A percentile compares a stretch with the other conserved stretches of the same genome.
phyloP scores from a whole-genome alignment of 2,113 vertebrate genomes.

The Anolis sagrei region DNA sequence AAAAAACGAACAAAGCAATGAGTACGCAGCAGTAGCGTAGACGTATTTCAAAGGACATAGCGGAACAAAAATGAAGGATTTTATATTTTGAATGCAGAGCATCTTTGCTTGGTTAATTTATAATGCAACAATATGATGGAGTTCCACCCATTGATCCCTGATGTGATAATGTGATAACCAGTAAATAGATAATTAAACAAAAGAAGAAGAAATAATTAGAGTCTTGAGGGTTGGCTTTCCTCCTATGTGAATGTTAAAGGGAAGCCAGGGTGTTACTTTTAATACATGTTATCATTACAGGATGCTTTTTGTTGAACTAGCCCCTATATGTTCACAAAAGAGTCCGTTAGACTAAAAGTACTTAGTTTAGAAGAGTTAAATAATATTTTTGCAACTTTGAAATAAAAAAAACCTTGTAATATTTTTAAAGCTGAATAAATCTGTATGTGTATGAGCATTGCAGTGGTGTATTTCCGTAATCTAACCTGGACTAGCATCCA shows the following conservation, averaged over 20 bases:
- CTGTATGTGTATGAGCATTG: slow-evolving; percentile 41
- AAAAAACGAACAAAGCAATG: slow-evolving; percentile 67
- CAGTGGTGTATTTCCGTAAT: slow-evolving; percentile 40
- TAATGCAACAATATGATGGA: slow-evolving; percentile 31
- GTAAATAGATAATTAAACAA: slow-evolving; percentile 45
- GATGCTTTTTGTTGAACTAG: slow-evolving; percentile 26
- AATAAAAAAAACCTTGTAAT: slow-evolving; percentile 26
- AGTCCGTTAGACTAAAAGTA: slow-evolving; percentile 7
- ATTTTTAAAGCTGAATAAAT: slow-evolving; percentile 64
- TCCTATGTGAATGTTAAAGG: neutral
- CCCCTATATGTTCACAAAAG: slow-evolving; percentile 29
- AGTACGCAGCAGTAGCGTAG: slow-evolving; percentile 71
- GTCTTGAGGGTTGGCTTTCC: slow-evolving; percentile 38
- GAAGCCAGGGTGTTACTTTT: neutral
- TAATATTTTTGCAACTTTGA: slow-evolving; percentile 39
- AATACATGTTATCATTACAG: slow-evolving; percentile 12
- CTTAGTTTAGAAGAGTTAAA: slow-evolving; percentile 45
- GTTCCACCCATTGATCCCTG: slow-evolving; percentile 25
- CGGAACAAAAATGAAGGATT: slow-evolving; percentile 46
- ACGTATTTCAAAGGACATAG: slow-evolving; percentile 15
- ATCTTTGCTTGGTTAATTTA: slow-evolving; percentile 34
- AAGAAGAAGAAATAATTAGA: slow-evolving; percentile 34
- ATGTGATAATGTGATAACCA: slow-evolving; percentile 27
- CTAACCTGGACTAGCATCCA: slow-evolving; percentile 26
- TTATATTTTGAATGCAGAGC: slow-evolving; percentile 50